Evolutionary conservation across 2,113 vertebrate genomes (phyloP), one percentile per base, ranked within the genome.

Genomic region (Cynopterus brachyotis): DNA sequence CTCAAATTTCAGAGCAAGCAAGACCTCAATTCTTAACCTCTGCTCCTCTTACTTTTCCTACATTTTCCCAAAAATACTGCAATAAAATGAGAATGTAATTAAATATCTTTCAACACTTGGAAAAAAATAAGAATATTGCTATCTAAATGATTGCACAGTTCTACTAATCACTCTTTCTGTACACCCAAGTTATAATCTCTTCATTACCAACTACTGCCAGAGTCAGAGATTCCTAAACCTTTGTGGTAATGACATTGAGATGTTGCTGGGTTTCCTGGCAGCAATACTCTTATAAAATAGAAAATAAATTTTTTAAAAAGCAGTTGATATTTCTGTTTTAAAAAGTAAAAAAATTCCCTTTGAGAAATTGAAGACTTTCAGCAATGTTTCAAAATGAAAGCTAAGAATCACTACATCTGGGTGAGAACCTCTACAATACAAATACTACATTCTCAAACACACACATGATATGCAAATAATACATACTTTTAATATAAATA

Each of bases 1-100:
- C 22, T 95, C 67, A 83, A 83, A 91, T 92, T 97, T 97, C 84
- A 84, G n/a, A 92, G 6, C 3, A 85, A 88, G 53, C 9, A 95
- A 66, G 53, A 87, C 19, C 50, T 93, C 45, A 93, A 20, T 91
- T 89, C 30, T 97, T 69, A 91, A 81, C 57, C 19, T 96, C 45
- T 94, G 32, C 28, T 85, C 92, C 64, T 90, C 73, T 83, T 89
- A 42, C 6, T 82, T 95, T 72, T 76, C 40, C 62, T 75, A 81
- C 3, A 85, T 53, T 95, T 72, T 50, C 28, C 35, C 53, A 24
- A 85, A 80, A 81, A 45, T 40, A 37, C 12, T 62, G 30, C 55
- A 94, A 95, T 94, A 93, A 95, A 90, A 81, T 62, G 80, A 81
- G 20, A 93, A 60, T 82, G 26, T 35, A 53, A 89, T 62, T 59